Base-by-base conservation (phyloP, 2,888 invertebrate genomes). In the Odontomyia ornata region DNA sequence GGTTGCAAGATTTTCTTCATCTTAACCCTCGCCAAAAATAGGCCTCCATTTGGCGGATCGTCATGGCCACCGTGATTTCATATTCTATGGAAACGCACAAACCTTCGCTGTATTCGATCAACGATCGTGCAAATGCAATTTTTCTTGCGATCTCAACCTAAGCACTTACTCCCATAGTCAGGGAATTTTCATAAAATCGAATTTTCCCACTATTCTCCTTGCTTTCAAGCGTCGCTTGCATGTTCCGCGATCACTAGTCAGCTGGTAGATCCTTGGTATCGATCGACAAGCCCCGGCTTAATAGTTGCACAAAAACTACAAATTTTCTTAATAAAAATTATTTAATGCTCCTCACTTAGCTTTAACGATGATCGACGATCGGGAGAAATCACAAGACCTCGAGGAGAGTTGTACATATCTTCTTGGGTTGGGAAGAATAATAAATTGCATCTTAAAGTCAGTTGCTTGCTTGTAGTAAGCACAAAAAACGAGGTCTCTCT, bases 381-480 rank as follows among this genome's bases (percentile, higher is more conserved):
- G 9, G n/a, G 36, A 36, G 36, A 36, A 36, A 36, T 36, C 36
- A 3, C 36, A 36, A 36, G 36, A 9, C 3, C 36, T 36, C 3
- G 36, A 36, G 36, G 36, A 36, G 36, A 36, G 9, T 36, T 36
- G 36, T 36, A 36, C 36, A 36, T 36, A 36, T 36, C 36, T n/a
- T n/a, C n/a, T n/a, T 36, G 36, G 9, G 36, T 36, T 9, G 36
- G 36, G 5, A 36, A 36, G 73, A 30, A 60, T 73, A 73, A 73
- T 73, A 60, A 73, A 73, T 57, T 73, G 73, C 57, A 60, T 57
- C 23, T 73, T 73, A 73, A 69, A 69, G 69, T 69, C 69, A 47
- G 43, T 57, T 57, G 23, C 60, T 36, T 57, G 30, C 36, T 60
- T 57, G 30, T 11, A 47, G 23, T 5, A 21, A 67, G 36, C 72